Conservation (phyloP, 2,797 vertebrate genomes). For the Coilia nasus region DNA sequence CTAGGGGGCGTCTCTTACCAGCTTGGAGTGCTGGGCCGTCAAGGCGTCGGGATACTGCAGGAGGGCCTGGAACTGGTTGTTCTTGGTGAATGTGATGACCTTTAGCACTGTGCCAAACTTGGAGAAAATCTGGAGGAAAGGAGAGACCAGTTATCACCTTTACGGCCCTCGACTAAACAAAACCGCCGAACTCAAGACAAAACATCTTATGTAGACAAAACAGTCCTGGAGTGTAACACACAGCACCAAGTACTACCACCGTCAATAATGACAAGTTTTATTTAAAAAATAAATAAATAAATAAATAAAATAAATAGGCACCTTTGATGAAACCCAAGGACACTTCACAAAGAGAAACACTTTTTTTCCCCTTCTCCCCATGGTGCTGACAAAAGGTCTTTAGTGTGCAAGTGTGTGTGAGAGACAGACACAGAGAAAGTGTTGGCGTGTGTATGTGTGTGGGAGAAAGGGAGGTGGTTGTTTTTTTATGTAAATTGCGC, state of each 20-base stretch:
- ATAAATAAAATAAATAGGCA: no score
- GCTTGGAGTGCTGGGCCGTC: slow-evolving; percentile 89
- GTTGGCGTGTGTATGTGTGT: no score
- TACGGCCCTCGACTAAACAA: neutral
- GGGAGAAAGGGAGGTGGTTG: no score
- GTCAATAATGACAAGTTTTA: neutral
- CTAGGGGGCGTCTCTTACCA: slow-evolving; percentile 79
- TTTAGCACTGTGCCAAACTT: slow-evolving; percentile 94
- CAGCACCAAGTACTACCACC: neutral
- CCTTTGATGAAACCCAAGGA: no score
- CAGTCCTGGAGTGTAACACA: neutral
- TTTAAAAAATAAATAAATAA: no score
- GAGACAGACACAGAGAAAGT: no score
- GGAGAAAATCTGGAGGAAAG: slow-evolving; percentile 86
- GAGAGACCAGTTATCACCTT: neutral
- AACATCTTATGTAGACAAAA: neutral
- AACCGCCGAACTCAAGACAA: no score
- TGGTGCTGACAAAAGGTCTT: no score
- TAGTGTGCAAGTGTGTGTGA: neutral
- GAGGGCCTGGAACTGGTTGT: slow-evolving; percentile 94
- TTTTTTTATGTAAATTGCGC: no score
- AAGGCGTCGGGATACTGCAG: slow-evolving; percentile 88
- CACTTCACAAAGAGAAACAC: no score
- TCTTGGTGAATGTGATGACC: slow-evolving; percentile 97
- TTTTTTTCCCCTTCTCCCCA: no score